Evolutionary conservation across 2,888 invertebrate species (phyloP), one percentile per base, ranked within the genome.

Genomic region (Malthinus seriepunctatus): DNA sequence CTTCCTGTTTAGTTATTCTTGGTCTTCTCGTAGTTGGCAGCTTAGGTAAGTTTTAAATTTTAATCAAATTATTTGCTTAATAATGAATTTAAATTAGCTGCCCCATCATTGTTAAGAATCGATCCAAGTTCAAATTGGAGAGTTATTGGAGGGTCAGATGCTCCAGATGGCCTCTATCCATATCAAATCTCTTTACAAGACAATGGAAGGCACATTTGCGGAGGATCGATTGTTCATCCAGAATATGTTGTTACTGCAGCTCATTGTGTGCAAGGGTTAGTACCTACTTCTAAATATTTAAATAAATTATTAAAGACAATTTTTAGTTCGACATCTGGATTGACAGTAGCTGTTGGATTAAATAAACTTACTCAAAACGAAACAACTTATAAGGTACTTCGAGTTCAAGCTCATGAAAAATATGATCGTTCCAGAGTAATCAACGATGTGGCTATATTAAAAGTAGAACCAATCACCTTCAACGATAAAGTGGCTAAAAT

Each of bases 131-230:
- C 9, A 3, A 49, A 15, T 31, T 49, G 49, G 49, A 49, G 51
- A 8, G 33, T 51, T 32, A 82, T 83, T 1, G 85, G 85, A 0
- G 85, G 85, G 0, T 75, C 75, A 0, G 80, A 81, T 54, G 85
- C 85, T 0, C 69, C 76, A 0, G 79, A 78, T 39, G 84, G 83
- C 0, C 80, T 81, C 0, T 79, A 78, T 3, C 83, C 84, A 0
- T 83, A 84, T 69, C 76, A 76, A 65, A 83, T 83, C 0, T 84
- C 84, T 0, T 67, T 85, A 1, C 70, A 85, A 5, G 77, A 76
- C 66, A 81, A 79, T 0, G 76, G 80, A 5, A 79, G 80, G 67
- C 86, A 86, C 67, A 84, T 84, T 70, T 51, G 51, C 8, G 51
- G 51, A 15, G 51, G 51, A 12, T 44, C 44, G 0, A 51, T 51